Base-by-base conservation (phyloP, 2,888 invertebrate species). In the Conistra vaccinii region DNA sequence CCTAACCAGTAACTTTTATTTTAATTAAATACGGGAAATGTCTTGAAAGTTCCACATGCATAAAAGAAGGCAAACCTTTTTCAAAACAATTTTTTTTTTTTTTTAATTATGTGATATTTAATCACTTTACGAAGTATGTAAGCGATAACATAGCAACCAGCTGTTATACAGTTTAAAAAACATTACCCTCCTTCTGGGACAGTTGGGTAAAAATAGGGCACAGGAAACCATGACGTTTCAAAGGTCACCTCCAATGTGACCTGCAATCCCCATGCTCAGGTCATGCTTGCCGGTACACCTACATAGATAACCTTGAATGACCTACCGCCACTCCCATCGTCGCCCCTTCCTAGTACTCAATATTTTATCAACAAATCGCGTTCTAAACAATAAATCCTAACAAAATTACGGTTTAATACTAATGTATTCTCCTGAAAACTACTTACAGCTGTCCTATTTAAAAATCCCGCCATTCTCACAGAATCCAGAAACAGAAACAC, bases 271-370 rank as follows among this genome's bases (percentile, higher is more conserved):
- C 90, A 90, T 90, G 90, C 88, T 91, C 90, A 93, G 93, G 93
- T 94, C 94, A 92, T 93, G 95, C 93, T 95, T 94, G 93, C 96
- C 94, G 94, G 94, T 91, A 89, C 85, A 80, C 73, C 73, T 88
- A 89, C 90, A 91, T 87, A 88, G 88, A 88, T 96, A 95, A 96
- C 96, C 96, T 96, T 96, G 96, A 95, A 95, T 96, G 96, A 96
- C 96, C 96, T 96, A 95, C 86, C 81, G 81, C 81, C 84, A 85
- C 83, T 84, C 83, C 82, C 81, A 78, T 81, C 76, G 73, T 72
- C 66, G 77, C 32, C 68, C 80, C 69, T 63, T 73, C 32, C 66
- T 70, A 67, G 70, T 70, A 76, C 32, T 53, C 23, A 48, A 74
- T 26, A 74, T 61, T 67, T 69, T 35, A 73, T 32, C 45, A 82